Conservation (phyloP, 2,888 invertebrate species). For the Trissonchulus latispiculum region DNA sequence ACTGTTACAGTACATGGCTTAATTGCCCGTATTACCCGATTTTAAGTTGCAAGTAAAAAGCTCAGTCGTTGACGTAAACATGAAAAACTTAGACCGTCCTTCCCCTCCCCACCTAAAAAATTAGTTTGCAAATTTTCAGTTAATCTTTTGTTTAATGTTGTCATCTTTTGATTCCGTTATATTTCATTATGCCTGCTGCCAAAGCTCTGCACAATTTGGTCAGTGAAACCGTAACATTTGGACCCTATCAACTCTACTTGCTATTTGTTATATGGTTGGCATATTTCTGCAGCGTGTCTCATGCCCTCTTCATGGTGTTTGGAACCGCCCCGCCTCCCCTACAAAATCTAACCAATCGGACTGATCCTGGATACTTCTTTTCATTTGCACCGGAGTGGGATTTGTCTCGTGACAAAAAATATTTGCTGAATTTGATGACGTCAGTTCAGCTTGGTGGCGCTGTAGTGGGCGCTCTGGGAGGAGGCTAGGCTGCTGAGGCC, state of each 20-base stretch:
- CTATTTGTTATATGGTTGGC: neutral
- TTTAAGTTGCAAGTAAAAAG: too few relatives aligned
- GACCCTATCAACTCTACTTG: neutral
- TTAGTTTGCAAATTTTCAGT: too few relatives aligned
- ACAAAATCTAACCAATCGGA: neutral
- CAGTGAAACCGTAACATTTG: neutral
- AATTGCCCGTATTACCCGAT: too few relatives aligned
- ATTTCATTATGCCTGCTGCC: too few relatives aligned
- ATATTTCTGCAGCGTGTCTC: neutral
- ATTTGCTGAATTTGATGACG: slow-evolving; percentile 31
- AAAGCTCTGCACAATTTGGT: too few relatives aligned
- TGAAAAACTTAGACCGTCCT: too few relatives aligned
- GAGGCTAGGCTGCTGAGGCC: slow-evolving; percentile 43
- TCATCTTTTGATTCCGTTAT: too few relatives aligned
- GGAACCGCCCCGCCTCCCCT: neutral
- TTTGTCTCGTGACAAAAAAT: neutral
- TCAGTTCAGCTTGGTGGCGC: slow-evolving; percentile 44
- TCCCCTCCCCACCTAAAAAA: too few relatives aligned
- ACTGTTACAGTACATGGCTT: too few relatives aligned
- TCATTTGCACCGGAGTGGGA: neutral
- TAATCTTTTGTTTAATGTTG: too few relatives aligned
- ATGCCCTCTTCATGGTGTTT: neutral
- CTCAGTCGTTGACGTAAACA: too few relatives aligned
- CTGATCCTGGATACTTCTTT: neutral
- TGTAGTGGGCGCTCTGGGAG: slow-evolving; percentile 38